Evolutionary conservation across 1,140 invertebrate genomes (phyloP), one percentile per base, ranked within the genome.

Genomic region (Bombus fervidus): DNA sequence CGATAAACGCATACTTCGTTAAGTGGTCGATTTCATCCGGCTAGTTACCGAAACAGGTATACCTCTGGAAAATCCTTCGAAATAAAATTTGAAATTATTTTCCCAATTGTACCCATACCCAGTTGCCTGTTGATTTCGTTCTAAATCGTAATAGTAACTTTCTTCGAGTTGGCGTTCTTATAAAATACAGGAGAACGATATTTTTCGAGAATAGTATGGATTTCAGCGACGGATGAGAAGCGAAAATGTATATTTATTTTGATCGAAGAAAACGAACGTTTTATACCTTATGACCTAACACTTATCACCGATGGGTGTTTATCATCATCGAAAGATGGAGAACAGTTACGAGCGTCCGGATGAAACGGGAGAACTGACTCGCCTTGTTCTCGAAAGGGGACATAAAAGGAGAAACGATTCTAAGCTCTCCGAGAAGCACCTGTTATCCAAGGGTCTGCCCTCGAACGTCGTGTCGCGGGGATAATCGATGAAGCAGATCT

Each of bases 341-440:
- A 69, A 80, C 68, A 59, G 78, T 89, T 76, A 86, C 78, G 66
- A 74, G 78, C 22, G 28, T 15, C 2, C 47, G 73, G 37, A 83
- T 89, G 84, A 89, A 86, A 89, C 80, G 68, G 37, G 47, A 89
- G 79, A 68, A 41, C 68, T 9, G 53, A 64, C 76, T 76, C 41
- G 72, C 57, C 59, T 80, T 68, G 78, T 59, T 68, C 69, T 64
- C 34, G 39, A 69, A 68, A 34, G 69, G 34, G 22, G 81, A 86
- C 62, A 41, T 76, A 83, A 83, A 86, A 83, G 81, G 81, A 47
- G 74, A 86, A 53, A 31, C 66, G 74, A 39, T 59, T 82, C 73
- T 74, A 86, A 77, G 68, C 53, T n/a, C n/a, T 41, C 37, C 34
- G 28, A 64, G 37, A 57, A 76, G 64, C 83, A 80, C 77, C 83